These are phyloP conservation scores for Poeciliopsis gracilis DNA, from an alignment of 2,797 vertebrate genomes.

Conservation along the genomic window DNA sequence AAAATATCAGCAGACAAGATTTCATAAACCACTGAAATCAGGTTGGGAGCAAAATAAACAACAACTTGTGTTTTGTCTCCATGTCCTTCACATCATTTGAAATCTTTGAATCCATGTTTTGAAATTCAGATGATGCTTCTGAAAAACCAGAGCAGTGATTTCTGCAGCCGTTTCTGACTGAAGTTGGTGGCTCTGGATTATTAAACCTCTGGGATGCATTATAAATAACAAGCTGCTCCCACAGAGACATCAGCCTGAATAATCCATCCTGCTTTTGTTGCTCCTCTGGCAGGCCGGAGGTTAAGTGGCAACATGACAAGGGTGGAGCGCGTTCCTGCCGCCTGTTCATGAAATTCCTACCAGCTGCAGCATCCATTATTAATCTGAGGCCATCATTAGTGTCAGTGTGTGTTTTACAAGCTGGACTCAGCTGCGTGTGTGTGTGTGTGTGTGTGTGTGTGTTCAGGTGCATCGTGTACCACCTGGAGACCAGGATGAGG, in stretches of 20 bases:
- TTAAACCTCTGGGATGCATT: neutral
- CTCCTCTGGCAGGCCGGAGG: neutral
- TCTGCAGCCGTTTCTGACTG: neutral
- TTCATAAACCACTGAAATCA: too few species aligned
- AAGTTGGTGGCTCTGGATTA: neutral
- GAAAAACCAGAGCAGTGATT: neutral
- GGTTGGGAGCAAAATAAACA: neutral
- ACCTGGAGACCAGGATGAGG: constrained; percentile 92
- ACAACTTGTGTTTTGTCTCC: too few species aligned
- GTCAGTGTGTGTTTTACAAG: neutral
- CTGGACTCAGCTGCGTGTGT: neutral
- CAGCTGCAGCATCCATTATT: neutral
- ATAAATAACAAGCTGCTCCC: neutral
- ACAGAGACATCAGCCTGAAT: neutral
- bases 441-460: constrained; percentile 4
- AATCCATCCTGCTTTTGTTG: neutral
- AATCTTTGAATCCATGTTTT: too few species aligned
- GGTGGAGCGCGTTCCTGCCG: neutral
- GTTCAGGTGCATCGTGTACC: constrained; percentile 89
- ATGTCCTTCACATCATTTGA: too few species aligned
- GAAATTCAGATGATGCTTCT: too few species aligned
- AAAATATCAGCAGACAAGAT: too few species aligned
- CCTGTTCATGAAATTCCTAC: neutral
- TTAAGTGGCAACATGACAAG: constrained; percentile 1
- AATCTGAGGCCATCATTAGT: too few species aligned